Evolutionary conservation across 2,888 invertebrate species (phyloP), one percentile per base, ranked within the genome.

Genomic region (Aphrophora alni): DNA sequence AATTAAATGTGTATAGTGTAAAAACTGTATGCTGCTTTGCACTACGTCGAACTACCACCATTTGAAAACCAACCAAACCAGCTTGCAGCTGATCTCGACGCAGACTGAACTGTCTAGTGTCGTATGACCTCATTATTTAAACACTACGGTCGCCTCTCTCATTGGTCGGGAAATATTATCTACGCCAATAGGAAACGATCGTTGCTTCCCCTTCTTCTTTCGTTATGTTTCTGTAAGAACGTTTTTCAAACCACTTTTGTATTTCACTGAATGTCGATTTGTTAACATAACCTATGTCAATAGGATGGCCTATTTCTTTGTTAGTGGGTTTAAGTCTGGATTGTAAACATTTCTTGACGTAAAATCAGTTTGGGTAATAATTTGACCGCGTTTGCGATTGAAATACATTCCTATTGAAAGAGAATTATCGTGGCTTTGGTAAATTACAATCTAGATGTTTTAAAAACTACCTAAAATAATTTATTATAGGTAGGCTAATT

Each of bases 1-100:
- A 84, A 81, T 84, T 83, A 82, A 80, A 83, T 78, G 84, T 84
- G 84, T 84, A 84, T 83, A 84, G 84, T 81, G 84, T 84, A 82
- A 84, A 84, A 83, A 84, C 82, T 78, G 84, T 84, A 82, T 84
- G 84, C 78, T 83, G 82, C 77, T 83, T 84, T 74, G 82, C 83
- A 80, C 83, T 83, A 78, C 84, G 84, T 81, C 84, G 82, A 80
- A 84, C 80, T 81, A 84, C 84, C 80, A 84, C 84, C 84, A 84
- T 84, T 83, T 82, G 82, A 81, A 28, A 75, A 73, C 74, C 74
- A 69, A 27, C 28, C 25, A 26, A 25, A 81, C 78, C 75, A 81
- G 78, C 75, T 74, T 25, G 28, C 68, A 68, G 75, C 81, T 81
- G 78, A 78, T 38, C 75, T 76, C 79, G 69, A 73, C 76, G 75